These are phyloP conservation scores for Axea sp. DNA, from an alignment of 2,888 invertebrate species.

Conservation along the genomic window DNA sequence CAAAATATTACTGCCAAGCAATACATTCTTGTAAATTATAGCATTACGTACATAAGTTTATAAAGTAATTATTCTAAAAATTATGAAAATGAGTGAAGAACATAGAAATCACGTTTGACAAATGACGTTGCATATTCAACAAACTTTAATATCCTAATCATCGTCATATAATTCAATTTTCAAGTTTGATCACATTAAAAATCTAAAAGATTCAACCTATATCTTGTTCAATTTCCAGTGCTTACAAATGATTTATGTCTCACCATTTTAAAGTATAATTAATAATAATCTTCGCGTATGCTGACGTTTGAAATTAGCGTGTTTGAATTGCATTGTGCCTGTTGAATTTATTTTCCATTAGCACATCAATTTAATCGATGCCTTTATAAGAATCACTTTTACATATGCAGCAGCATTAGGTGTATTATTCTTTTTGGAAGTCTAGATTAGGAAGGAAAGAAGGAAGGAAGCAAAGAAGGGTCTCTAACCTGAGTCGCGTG, in stretches of 20 bases:
- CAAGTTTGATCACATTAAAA: neutral
- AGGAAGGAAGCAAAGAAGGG: slow-evolving; percentile 49
- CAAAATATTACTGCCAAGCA: no score
- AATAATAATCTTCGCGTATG: slow-evolving; percentile 18
- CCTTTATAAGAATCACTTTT: slow-evolving; percentile 30
- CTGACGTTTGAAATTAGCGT: slow-evolving; percentile 37
- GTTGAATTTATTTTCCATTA: slow-evolving; percentile 36
- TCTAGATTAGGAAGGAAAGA: slow-evolving; percentile 55
- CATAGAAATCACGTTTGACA: no score
- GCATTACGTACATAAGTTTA: no score
- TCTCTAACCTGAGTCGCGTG: slow-evolving; percentile 72
- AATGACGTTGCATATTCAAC: neutral
- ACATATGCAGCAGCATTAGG: slow-evolving; percentile 16
- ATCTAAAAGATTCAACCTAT: neutral
- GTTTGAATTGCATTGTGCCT: slow-evolving; percentile 15
- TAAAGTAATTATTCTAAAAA: no score
- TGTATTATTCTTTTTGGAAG: slow-evolving; percentile 61
- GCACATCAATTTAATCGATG: slow-evolving; percentile 29
- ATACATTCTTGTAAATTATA: no score
- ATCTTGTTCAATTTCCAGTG: slow-evolving; percentile 20
- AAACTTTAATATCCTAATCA: neutral
- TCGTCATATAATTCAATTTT: slow-evolving; percentile 8
- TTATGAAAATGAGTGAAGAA: no score
- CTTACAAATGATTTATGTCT: slow-evolving; percentile 24
- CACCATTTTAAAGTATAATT: slow-evolving; percentile 20